Conservation (phyloP, 2,797 vertebrate species). For the Glyptemys insculpta region DNA sequence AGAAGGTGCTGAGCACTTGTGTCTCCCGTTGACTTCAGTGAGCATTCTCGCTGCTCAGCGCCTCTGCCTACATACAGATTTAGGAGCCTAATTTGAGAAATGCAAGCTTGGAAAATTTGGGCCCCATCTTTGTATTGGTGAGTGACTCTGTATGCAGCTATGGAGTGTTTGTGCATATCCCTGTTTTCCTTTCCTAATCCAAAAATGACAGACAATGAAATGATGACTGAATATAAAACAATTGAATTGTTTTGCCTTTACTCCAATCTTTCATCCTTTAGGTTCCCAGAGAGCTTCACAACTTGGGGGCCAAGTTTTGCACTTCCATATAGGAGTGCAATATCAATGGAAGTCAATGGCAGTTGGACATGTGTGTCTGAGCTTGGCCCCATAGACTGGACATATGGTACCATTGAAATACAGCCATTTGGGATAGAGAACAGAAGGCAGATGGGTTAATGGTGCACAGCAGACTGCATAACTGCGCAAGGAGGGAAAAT, state of each 20-base stretch:
- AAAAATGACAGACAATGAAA: not conserved
- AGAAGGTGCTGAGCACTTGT: not conserved
- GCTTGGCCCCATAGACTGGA: not conserved
- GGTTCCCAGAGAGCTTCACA: not conserved
- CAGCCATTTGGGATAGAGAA: not conserved
- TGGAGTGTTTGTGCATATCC: no score
- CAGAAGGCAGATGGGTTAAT: not conserved
- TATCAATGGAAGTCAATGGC: not conserved
- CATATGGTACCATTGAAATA: not conserved
- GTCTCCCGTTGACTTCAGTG: not conserved
- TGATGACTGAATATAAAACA: not conserved
- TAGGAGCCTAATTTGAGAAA: not conserved
- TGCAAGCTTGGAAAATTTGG: not conserved
- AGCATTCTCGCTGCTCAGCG: not conserved
- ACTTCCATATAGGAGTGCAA: not conserved
- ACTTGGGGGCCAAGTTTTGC: not conserved
- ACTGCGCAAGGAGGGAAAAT: not conserved
- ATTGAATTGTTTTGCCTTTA: not conserved
- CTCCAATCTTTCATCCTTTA: accelerated
- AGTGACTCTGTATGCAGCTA: accelerated
- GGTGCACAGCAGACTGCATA: not conserved
- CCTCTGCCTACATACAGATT: not conserved
- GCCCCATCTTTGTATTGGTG: not conserved
- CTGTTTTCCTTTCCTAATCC: not conserved
- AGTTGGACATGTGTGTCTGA: not conserved